These are phyloP conservation scores for Polymixis flavicincta DNA, from an alignment of 2,888 invertebrate genomes.

Conservation along the genomic window DNA sequence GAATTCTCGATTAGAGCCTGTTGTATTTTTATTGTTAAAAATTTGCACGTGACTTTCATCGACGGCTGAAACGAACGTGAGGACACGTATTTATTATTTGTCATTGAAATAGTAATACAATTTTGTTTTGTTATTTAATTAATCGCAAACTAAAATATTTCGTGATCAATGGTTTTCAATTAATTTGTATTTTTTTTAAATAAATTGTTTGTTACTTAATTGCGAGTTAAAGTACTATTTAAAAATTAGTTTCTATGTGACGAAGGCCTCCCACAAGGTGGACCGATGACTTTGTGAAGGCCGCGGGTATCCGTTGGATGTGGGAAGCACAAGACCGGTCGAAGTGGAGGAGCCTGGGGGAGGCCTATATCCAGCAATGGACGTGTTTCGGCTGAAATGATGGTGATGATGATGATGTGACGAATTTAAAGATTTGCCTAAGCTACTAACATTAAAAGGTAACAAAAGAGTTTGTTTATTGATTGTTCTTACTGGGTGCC, in stretches of 20 bases:
- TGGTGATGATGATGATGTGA: neutral
- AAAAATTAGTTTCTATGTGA: neutral
- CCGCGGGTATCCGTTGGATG: no score
- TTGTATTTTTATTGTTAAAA: slow-evolving; percentile 6
- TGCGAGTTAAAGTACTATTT: neutral
- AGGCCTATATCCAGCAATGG: no score
- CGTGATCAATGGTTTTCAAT: neutral
- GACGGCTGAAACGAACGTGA: neutral
- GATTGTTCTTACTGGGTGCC: no score
- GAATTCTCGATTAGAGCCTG: neutral
- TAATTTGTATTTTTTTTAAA: neutral
- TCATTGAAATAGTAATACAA: neutral
- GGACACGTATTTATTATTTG: neutral
- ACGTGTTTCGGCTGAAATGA: no score
- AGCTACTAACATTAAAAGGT: neutral
- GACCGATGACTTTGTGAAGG: no score
- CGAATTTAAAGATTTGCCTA: neutral
- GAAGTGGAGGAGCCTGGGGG: no score
- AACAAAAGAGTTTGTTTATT: no score
- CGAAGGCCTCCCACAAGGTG: no score
- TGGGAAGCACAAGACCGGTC: no score
- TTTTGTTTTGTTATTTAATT: neutral
- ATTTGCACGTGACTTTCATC: neutral
- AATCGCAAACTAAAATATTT: neutral
- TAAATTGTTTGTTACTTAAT: no score